Percentiles rank a stretch among this genome's conserved stretches.
Conservation (phyloP, 2,113 vertebrate genomes). For the Felis chaus region DNA sequence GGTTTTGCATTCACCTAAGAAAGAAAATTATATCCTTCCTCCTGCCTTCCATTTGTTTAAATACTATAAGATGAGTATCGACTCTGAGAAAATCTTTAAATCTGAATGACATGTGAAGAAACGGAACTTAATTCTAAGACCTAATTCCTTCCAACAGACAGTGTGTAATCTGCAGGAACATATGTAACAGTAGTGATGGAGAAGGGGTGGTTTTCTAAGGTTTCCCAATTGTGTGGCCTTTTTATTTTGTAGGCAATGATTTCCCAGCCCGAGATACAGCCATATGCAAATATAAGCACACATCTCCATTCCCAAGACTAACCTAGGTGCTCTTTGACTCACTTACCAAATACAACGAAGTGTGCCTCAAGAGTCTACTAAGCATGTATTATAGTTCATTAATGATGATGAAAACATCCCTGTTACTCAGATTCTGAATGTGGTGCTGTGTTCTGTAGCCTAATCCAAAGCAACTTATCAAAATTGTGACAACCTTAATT, state of each 20-base stretch:
- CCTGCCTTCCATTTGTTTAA: neutral
- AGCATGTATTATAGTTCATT: conserved; percentile 1
- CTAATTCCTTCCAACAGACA: conserved; percentile 22
- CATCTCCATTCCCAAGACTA: neutral
- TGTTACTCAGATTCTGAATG: conserved; percentile 40
- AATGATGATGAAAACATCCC: neutral
- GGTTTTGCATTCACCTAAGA: neutral
- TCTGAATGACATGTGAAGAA: conserved; percentile 10
- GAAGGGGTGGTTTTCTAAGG: neutral
- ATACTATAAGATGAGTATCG: neutral
- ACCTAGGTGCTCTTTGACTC: neutral
- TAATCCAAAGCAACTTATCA: conserved; percentile 40
- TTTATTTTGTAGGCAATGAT: neutral
- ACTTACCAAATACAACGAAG: neutral
- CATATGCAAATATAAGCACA: conserved; percentile 11
- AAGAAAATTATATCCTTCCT: neutral
- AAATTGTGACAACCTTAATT: conserved; percentile 46
- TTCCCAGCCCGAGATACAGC: neutral
- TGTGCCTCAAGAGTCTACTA: neutral
- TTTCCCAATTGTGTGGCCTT: neutral
- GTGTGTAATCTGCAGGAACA: neutral
- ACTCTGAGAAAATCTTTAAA: conserved; percentile 15
- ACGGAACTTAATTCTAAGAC: neutral
- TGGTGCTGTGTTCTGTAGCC: neutral
- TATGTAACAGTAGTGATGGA: neutral